These are phyloP conservation scores for Stigmatopora nigra DNA, from an alignment of 2,113 vertebrate genomes.

Conservation along the genomic window DNA sequence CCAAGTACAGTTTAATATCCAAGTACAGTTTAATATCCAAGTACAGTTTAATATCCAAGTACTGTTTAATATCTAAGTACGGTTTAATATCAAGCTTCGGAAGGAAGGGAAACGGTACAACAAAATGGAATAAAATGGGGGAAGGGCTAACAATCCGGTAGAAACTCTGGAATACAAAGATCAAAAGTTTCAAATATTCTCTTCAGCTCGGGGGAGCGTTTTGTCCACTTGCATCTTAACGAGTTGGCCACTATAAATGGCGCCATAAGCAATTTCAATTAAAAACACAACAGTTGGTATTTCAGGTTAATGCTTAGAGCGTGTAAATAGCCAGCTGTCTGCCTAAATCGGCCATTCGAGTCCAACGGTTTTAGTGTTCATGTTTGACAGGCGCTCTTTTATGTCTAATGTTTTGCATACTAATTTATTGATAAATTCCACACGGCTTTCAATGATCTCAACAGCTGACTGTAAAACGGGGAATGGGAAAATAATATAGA, in stretches of 20 bases:
- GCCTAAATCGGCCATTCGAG: not conserved
- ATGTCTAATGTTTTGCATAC: not conserved
- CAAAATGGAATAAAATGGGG: not conserved
- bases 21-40: too few relatives aligned
- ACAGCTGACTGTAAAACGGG: not conserved
- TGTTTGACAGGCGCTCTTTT: not conserved
- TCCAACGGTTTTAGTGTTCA: not conserved
- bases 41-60: too few relatives aligned
- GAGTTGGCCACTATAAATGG: not conserved
- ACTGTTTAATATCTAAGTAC: too few relatives aligned
- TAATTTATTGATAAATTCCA: not conserved
- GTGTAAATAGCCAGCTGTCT: not conserved
- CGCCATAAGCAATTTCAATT: not conserved
- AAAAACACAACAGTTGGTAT: not conserved
- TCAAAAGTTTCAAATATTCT: not conserved
- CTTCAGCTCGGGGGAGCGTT: not conserved
- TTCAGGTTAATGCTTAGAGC: not conserved
- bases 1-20: too few relatives aligned
- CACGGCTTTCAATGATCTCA: not conserved
- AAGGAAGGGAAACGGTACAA: not conserved
- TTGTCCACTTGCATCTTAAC: not conserved
- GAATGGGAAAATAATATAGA: conserved; percentile 11
- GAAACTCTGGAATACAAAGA: not conserved
- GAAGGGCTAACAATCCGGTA: not conserved
- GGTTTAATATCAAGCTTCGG: too few relatives aligned